Conservation (phyloP, 2,113 vertebrate genomes). For the Onychorhynchus coronatus region DNA sequence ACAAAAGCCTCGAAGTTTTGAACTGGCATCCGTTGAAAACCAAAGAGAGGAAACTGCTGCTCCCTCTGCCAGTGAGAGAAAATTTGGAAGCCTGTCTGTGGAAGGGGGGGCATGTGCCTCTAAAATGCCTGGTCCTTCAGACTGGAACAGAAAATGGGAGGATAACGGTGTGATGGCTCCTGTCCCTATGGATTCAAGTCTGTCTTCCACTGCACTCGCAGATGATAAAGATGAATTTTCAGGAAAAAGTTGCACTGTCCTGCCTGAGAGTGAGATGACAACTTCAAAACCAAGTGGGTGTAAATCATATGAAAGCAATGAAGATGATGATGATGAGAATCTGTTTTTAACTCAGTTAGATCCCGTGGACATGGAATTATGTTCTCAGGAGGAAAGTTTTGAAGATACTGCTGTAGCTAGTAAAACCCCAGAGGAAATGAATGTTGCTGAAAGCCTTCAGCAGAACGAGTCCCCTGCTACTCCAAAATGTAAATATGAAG, state of each 20-base stretch:
- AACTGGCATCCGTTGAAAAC: not conserved
- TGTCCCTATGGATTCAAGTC: not conserved
- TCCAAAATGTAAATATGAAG: constrained; percentile 27
- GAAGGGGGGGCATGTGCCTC: not conserved
- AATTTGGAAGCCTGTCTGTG: not conserved
- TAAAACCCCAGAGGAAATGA: not conserved
- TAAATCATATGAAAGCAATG: not conserved
- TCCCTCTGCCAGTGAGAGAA: not conserved
- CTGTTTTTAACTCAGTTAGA: constrained; percentile 79
- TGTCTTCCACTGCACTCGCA: not conserved
- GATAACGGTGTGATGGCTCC: not conserved
- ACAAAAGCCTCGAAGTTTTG: not conserved
- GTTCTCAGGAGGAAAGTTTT: constrained; percentile 65
- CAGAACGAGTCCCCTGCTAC: not conserved
- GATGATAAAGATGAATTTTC: not conserved
- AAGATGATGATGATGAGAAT: constrained; percentile 42
- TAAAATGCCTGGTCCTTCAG: not conserved
- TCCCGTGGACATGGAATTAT: constrained; percentile 78
- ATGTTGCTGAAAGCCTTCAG: not conserved
- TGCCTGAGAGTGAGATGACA: not conserved
- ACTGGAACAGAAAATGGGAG: not conserved
- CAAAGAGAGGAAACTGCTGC: not conserved
- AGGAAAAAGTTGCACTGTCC: not conserved
- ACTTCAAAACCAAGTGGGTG: not conserved
- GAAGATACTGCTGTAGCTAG: not conserved